phyloP scores from a whole-genome alignment of 2,888 invertebrate genomes.

The Xylota sylvarum region DNA sequence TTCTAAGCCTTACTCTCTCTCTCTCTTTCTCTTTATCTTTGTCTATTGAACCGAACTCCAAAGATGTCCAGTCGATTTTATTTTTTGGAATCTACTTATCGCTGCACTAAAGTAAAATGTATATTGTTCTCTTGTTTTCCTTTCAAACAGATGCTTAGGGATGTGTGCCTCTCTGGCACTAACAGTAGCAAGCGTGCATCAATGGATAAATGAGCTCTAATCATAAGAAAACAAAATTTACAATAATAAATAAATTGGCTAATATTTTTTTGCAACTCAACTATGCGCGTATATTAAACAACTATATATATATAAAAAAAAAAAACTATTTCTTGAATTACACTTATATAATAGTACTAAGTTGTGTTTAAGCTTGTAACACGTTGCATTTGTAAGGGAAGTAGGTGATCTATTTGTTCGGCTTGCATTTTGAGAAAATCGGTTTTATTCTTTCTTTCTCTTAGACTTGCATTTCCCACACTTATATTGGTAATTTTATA shows the following conservation, averaged over 20 bases:
- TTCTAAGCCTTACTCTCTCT: slow-evolving; percentile 51
- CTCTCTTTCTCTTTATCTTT: slow-evolving; percentile 64
- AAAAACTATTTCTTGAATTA: slow-evolving; percentile 35
- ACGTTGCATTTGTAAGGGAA: slow-evolving; percentile 75
- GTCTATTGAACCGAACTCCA: slow-evolving; percentile 62
- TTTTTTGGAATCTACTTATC: slow-evolving; percentile 44
- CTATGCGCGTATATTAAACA: slow-evolving; percentile 32
- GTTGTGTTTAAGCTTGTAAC: slow-evolving; percentile 69
- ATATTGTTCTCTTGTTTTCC: slow-evolving; percentile 78
- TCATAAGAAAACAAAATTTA: slow-evolving; percentile 55
- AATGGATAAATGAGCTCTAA: slow-evolving; percentile 78
- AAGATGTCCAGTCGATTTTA: slow-evolving; percentile 57
- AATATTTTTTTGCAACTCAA: slow-evolving; percentile 51
- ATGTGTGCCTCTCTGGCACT: slow-evolving; percentile 81
- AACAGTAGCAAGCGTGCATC: slow-evolving; percentile 79
- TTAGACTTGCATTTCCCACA: slow-evolving; percentile 44
- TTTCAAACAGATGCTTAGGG: slow-evolving; percentile 84
- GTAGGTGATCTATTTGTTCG: slow-evolving; percentile 66
- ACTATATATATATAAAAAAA: slow-evolving; percentile 3
- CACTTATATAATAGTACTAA: slow-evolving; percentile 60
- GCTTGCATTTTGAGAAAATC: not conserved
- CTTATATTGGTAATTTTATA: not conserved
- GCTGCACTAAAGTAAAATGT: slow-evolving; percentile 65
- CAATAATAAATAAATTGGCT: slow-evolving; percentile 56
- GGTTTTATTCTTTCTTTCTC: not conserved